Evolutionary conservation across 2,888 invertebrate genomes (phyloP).

Genomic region (Cerceris ruficornis): DNA sequence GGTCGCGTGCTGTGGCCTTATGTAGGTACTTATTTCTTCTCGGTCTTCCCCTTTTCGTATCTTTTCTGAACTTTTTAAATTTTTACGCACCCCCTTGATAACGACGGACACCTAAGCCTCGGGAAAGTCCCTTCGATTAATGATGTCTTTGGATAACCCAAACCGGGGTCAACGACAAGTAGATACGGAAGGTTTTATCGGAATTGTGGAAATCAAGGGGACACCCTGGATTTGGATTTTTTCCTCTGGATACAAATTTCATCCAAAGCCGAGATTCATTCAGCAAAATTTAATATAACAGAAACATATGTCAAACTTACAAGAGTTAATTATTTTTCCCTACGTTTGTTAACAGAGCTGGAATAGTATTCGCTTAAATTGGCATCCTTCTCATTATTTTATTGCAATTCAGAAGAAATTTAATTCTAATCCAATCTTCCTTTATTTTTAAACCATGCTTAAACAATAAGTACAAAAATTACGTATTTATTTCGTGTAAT

Average conservation of each 20-base stretch:
- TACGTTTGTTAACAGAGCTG: no score
- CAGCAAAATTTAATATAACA: no score
- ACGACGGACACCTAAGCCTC: conserved; percentile 30
- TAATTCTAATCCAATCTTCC: no score
- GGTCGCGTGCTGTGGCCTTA: conserved; percentile 38
- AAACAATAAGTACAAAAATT: no score
- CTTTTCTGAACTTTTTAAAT: conserved; percentile 41
- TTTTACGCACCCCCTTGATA: conserved; percentile 45
- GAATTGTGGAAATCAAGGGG: not conserved
- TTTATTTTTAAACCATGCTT: no score
- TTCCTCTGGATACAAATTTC: conserved; percentile 15
- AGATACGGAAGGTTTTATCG: conserved; percentile 33
- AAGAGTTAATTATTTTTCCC: no score
- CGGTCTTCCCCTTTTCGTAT: conserved; percentile 18
- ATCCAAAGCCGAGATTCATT: no score
- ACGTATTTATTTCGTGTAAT: no score
- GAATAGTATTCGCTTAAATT: no score
- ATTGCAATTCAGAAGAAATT: no score
- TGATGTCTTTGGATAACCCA: conserved; percentile 60
- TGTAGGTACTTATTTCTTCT: conserved; percentile 38
- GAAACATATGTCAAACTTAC: no score
- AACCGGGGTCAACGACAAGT: conserved; percentile 46
- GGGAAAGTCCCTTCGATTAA: conserved; percentile 63
- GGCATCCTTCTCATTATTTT: no score
- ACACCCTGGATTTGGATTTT: conserved; percentile 3